Percentiles rank a stretch among this genome's conserved stretches.
Evolutionary conservation across 2,888 invertebrate species (phyloP).

Genomic region (Xanthia icteritia): DNA sequence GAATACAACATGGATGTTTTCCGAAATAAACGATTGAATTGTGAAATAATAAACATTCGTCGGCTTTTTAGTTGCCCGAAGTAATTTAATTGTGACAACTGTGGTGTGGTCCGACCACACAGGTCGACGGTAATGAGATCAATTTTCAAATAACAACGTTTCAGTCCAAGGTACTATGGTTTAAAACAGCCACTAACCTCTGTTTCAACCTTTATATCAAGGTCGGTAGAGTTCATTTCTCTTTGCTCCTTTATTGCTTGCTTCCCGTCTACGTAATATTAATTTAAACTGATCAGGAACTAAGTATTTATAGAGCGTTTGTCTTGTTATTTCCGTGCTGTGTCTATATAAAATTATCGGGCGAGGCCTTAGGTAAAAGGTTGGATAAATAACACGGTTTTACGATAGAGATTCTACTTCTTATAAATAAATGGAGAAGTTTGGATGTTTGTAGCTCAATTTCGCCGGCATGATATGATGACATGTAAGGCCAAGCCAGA

Average conservation of each 20-base stretch:
- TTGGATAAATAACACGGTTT: not conserved
- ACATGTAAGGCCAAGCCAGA: too few species aligned
- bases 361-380: constrained; percentile 4
- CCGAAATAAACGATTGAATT: too few species aligned
- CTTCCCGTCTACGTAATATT: constrained; percentile 55
- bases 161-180: constrained; percentile 38
- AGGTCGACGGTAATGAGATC: constrained; percentile 61
- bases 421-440: not conserved
- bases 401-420: not conserved
- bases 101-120: constrained; percentile 56
- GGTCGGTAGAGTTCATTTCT: constrained; percentile 52
- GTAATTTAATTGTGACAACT: constrained; percentile 49
- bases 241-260: constrained; percentile 29
- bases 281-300: constrained; percentile 63
- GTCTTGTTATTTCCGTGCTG: constrained; percentile 45
- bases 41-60: constrained; percentile 2
- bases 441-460: not conserved
- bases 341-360: constrained; percentile 10
- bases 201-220: constrained; percentile 39
- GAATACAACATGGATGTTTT: too few species aligned
- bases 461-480: too few species aligned
- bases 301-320: constrained; percentile 54
- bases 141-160: constrained; percentile 65
- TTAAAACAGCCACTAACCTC: constrained; percentile 27
- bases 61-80: constrained; percentile 12